Evolutionary conservation across 2,797 vertebrate genomes (phyloP).

Genomic region (Cirrhinus mrigala): DNA sequence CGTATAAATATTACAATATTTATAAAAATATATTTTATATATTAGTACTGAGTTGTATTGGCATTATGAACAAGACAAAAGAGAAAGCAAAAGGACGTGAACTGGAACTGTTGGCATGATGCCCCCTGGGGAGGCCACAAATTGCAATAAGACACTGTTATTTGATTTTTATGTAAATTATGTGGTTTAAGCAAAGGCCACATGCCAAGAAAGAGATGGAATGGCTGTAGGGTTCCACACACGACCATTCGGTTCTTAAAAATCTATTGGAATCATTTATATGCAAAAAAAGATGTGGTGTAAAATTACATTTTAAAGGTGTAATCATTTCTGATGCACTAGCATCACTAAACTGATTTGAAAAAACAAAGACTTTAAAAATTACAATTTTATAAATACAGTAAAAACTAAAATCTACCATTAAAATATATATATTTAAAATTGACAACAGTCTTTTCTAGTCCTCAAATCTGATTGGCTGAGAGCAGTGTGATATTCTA

Average conservation of each 20-base stretch:
- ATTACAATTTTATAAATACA: background rate
- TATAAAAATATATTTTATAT: background rate
- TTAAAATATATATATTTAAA: background rate
- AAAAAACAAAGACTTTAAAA: background rate
- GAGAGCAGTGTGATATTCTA: too few species aligned
- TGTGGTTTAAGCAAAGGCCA: slow-evolving; percentile 39
- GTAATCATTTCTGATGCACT: background rate
- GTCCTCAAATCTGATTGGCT: too few species aligned
- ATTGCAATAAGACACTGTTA: background rate
- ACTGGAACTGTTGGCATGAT: slow-evolving; percentile 35
- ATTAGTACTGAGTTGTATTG: background rate
- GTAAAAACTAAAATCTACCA: background rate
- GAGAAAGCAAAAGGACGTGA: slow-evolving; percentile 34
- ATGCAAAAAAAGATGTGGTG: background rate
- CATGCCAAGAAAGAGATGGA: slow-evolving; percentile 41
- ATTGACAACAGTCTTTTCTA: too few species aligned
- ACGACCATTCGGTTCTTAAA: background rate
- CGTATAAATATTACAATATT: too few species aligned
- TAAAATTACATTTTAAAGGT: background rate
- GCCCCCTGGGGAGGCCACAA: slow-evolving; percentile 25
- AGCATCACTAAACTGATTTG: background rate
- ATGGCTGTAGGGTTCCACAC: slow-evolving; percentile 23
- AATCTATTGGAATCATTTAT: background rate
- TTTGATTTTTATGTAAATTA: slow-evolving; percentile 50
- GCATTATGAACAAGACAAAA: slow-evolving; percentile 5